Evolutionary conservation across 1,140 invertebrate genomes (phyloP).

Genomic region (Bombyx mandarina): DNA sequence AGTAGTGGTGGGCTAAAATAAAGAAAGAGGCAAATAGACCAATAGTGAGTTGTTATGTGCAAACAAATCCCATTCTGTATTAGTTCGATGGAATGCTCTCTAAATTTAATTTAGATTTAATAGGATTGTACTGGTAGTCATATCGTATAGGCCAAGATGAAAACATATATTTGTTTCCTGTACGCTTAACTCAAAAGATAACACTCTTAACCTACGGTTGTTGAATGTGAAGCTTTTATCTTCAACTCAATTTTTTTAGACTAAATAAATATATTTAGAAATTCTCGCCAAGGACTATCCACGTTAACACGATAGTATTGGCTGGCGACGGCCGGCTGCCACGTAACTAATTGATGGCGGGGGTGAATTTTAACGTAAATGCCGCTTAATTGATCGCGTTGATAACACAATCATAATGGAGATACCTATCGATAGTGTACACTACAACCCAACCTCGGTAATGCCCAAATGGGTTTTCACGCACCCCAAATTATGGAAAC

Average conservation of each 20-base stretch:
- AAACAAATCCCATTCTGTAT: background rate
- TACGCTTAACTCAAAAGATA: too few relatives aligned
- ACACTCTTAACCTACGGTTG: too few relatives aligned
- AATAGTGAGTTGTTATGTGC: background rate
- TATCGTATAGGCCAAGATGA: constrained; percentile 4
- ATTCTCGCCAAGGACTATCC: constrained; percentile 15
- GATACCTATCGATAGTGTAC: constrained; percentile 16
- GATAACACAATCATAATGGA: constrained; percentile 48
- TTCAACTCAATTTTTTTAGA: too few relatives aligned
- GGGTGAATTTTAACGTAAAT: constrained; percentile 57
- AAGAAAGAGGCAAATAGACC: too few relatives aligned
- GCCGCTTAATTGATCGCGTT: constrained; percentile 53
- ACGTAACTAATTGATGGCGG: constrained; percentile 47
- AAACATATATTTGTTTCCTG: too few relatives aligned
- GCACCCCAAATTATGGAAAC: too few relatives aligned
- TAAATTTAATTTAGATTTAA: too few relatives aligned
- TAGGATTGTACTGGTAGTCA: background rate
- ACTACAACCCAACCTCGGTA: constrained; percentile 18
- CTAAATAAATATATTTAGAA: too few relatives aligned
- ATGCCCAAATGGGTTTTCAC: constrained; percentile 30
- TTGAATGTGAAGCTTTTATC: too few relatives aligned
- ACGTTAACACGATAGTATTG: constrained; percentile 19
- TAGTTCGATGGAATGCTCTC: background rate
- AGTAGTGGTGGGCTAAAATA: too few relatives aligned
- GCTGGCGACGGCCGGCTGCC: constrained; percentile 20